A percentile compares a stretch with the other conserved stretches of the same genome.
Conservation (phyloP, 2,888 invertebrate species). For the Psylliodes chrysocephalus region DNA sequence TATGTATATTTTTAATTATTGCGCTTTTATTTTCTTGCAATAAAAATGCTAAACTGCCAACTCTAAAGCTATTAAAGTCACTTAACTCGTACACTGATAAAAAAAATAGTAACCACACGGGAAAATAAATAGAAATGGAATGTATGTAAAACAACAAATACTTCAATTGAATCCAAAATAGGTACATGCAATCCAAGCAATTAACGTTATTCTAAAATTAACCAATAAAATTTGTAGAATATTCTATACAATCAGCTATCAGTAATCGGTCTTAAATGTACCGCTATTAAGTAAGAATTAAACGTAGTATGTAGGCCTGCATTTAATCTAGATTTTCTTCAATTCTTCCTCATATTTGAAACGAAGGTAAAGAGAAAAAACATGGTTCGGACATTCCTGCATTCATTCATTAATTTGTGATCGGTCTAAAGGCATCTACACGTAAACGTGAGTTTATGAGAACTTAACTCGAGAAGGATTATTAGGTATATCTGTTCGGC, state of each 20-base stretch:
- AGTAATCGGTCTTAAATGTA: slow-evolving; percentile 3
- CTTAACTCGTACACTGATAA: no score
- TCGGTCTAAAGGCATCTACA: background rate
- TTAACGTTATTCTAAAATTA: background rate
- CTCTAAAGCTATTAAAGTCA: no score
- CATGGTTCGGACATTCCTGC: slow-evolving; percentile 25
- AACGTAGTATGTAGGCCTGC: background rate
- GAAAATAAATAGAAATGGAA: background rate
- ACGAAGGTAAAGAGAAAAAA: slow-evolving; percentile 16
- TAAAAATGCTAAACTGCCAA: no score
- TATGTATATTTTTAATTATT: no score
- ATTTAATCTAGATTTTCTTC: slow-evolving; percentile 11
- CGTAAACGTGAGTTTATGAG: slow-evolving; percentile 5
- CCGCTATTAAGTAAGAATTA: slow-evolving; percentile 3
- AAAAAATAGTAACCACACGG: no score
- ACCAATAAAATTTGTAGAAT: background rate
- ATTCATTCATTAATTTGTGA: slow-evolving; percentile 5
- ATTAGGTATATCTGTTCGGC: no score
- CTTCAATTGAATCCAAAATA: background rate
- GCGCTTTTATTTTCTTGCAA: no score
- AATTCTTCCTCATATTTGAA: slow-evolving; percentile 25
- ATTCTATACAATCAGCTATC: background rate
- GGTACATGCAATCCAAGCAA: no score
- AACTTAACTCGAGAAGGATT: background rate
- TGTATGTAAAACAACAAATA: background rate